Percentiles rank a stretch among this genome's conserved stretches.
phyloP scores from a whole-genome alignment of 2,888 invertebrate genomes.

The Scaptomyza reducta region DNA sequence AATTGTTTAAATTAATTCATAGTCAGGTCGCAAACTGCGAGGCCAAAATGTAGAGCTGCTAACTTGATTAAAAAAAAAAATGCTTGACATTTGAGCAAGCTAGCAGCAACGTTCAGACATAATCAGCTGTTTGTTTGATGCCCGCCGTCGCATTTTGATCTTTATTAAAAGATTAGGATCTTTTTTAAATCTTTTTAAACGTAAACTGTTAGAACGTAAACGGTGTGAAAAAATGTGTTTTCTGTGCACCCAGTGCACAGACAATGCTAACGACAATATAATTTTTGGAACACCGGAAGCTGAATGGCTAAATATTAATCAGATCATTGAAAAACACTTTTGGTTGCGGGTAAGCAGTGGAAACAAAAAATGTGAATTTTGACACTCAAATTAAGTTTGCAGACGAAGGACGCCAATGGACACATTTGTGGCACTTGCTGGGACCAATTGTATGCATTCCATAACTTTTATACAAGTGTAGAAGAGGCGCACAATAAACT shows the following conservation, averaged over 20 bases:
- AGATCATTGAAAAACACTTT: constrained; percentile 72
- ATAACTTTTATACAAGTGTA: constrained; percentile 73
- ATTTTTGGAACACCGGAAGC: constrained; percentile 65
- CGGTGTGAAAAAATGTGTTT: constrained; percentile 59
- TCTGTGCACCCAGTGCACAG: constrained; percentile 61
- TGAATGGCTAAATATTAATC: constrained; percentile 45
- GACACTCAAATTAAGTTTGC: constrained; percentile 1
- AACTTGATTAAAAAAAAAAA: constrained; percentile 7
- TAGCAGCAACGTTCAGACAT: constrained; percentile 18
- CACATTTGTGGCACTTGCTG: constrained; percentile 70
- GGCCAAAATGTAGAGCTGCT: constrained; percentile 15
- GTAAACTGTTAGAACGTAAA: constrained; percentile 12
- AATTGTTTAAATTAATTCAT: constrained; percentile 67
- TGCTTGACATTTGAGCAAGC: constrained; percentile 2
- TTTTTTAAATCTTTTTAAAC: too few relatives aligned
- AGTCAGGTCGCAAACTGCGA: constrained; percentile 16
- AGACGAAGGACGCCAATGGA: constrained; percentile 41
- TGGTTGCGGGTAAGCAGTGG: constrained; percentile 64
- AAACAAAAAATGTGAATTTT: background rate
- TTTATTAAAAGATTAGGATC: constrained; percentile 11
- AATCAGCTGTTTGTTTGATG: constrained; percentile 40
- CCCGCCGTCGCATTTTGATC: constrained; percentile 25
- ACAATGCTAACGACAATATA: constrained; percentile 57
- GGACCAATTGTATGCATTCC: constrained; percentile 70
- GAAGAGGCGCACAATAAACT: constrained; percentile 59